Evolutionary conservation across 1,140 invertebrate genomes (phyloP).

Genomic region (Oedothorax gibbosus): DNA sequence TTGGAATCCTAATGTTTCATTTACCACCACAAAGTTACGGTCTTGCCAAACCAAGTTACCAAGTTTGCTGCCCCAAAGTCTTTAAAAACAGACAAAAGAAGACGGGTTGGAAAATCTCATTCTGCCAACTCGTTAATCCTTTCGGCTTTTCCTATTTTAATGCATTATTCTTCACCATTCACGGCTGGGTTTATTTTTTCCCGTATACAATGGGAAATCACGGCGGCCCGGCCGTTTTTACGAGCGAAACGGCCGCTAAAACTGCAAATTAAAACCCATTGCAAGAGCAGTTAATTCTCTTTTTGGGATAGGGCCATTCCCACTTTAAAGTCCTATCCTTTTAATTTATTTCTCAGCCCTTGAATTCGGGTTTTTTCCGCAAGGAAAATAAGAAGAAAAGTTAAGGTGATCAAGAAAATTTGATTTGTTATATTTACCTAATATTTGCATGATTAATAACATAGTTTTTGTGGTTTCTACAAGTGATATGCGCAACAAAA

Average conservation of each 20-base stretch:
- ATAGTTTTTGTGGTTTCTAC: too few relatives aligned
- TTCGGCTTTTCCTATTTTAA: conserved; percentile 3
- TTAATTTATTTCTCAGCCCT: conserved; percentile 2
- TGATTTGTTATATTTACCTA: not conserved
- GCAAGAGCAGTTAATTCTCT: conserved; percentile 22
- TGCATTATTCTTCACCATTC: conserved; percentile 4
- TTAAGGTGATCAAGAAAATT: not conserved
- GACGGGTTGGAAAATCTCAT: conserved; percentile 6
- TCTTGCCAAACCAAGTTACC: not conserved
- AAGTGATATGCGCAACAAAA: too few relatives aligned
- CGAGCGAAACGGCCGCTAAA: not conserved
- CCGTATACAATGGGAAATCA: not conserved
- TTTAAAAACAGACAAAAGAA: not conserved
- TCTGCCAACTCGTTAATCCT: conserved; percentile 16
- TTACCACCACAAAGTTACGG: too few relatives aligned
- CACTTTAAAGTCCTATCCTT: conserved; percentile 14
- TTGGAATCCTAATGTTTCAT: too few relatives aligned
- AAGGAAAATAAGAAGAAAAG: not conserved
- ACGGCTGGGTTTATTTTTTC: not conserved
- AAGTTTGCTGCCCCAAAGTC: not conserved
- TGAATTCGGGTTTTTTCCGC: not conserved
- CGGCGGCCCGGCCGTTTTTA: not conserved
- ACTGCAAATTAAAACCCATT: conserved; percentile 39
- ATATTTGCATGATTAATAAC: not conserved
- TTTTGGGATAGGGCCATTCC: conserved; percentile 5